Base-by-base conservation (phyloP, 2,797 vertebrate genomes). In the Lithobates pipiens region DNA sequence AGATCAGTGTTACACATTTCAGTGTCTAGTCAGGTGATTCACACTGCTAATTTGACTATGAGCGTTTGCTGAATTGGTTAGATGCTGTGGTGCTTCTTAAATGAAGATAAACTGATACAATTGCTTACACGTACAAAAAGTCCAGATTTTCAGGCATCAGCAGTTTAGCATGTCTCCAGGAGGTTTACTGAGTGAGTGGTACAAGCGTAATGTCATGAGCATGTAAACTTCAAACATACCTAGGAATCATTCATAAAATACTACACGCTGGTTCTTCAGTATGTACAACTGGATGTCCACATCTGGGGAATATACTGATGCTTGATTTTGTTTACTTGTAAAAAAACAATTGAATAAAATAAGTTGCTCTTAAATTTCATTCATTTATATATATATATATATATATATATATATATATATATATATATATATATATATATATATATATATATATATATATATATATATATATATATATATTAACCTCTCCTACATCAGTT, bases 81-180 rank as follows among this genome's bases (percentile, higher is more conserved):
- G 61, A n/a, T 65, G 23, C 23, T 63, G 27, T 21, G 23, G 23
- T 73, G 32, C 32, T 16, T 34, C 21, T 54, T 72, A 73, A 27
- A 63, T 73, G 25, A 61, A 73, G 70, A 73, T 44, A 73, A 82
- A 82, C 32, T 73, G 70, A 57, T 82, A 54, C 44, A 67, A 71
- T 54, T 72, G 44, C 27, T 80, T 54, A 36, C 68, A 57, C 68
- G 18, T 57, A 54, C 78, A 54, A 18, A 70, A 21, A 80, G 13
- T 10, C 32, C 68, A 71, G 79, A 81, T 72, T 46, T 68, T 81
- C 69, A 36, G 79, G 29, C 79, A 71, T 72, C 69, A 72, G 6
- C 23, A 42, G 50, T 10, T 34, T 82, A 70, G 80, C 32, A 25
- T 57, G 16, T 25, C n/a, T 42, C 80, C 70, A 82, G 69, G 46